phyloP scores from a whole-genome alignment of 2,797 vertebrate species.

The Caiman crocodilus region DNA sequence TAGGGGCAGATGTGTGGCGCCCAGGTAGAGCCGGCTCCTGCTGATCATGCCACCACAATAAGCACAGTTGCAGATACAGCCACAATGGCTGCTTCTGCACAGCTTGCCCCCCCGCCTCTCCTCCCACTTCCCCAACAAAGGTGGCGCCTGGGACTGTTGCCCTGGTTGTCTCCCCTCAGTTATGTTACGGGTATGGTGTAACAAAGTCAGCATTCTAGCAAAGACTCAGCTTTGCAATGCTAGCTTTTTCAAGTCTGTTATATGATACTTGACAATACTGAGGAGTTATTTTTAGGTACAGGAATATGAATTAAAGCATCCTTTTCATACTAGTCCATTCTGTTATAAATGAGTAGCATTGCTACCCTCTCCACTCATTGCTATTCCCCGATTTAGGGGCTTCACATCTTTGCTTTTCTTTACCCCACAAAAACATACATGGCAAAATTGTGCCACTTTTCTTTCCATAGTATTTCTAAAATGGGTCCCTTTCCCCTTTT shows the following conservation, averaged over 20 bases:
- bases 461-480: background rate
- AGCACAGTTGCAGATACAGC: too few species aligned
- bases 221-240: background rate
- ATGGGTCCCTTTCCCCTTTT: background rate
- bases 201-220: background rate
- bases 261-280: too few species aligned
- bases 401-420: background rate
- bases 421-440: background rate
- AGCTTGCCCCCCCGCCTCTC: too few species aligned
- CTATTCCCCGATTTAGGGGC: background rate
- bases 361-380: constrained; percentile 17
- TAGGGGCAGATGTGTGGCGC: too few species aligned
- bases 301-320: background rate
- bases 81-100: too few species aligned
- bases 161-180: too few species aligned
- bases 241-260: background rate
- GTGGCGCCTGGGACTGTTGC: too few species aligned
- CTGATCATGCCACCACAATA: too few species aligned
- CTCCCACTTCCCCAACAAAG: too few species aligned
- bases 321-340: background rate
- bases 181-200: background rate
- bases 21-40: too few species aligned
- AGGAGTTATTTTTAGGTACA: background rate
- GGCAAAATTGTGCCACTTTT: background rate
- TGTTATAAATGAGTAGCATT: background rate